Conservation (phyloP, 2,113 vertebrate genomes). For the Chauna torquata region DNA sequence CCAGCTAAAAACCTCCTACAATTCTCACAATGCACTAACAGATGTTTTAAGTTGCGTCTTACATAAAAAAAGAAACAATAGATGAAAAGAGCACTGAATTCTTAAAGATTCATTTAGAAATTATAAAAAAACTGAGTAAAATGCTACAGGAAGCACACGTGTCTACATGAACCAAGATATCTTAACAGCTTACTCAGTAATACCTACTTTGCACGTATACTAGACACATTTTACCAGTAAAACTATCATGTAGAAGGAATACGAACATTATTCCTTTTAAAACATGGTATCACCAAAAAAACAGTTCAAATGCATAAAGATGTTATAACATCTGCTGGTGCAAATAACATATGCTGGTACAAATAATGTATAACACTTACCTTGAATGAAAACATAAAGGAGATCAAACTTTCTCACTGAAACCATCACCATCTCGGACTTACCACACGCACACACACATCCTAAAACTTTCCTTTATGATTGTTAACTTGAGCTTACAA, state of each 20-base stretch:
- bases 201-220: background rate
- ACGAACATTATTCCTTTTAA: background rate
- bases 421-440: background rate
- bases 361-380: accelerated
- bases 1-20: background rate
- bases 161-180: background rate
- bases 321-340: background rate
- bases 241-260: background rate
- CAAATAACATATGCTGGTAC: background rate
- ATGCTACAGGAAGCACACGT: background rate
- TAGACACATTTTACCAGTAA: background rate
- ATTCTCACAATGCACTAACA: background rate
- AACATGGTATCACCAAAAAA: background rate
- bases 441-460: background rate
- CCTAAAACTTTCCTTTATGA: background rate
- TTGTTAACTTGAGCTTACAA: background rate
- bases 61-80: background rate
- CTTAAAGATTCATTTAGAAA: background rate
- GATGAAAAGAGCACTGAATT: background rate
- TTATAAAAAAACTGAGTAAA: background rate
- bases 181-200: background rate
- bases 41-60: background rate
- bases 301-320: background rate
- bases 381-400: background rate
- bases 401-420: background rate